phyloP scores from a whole-genome alignment of 2,797 vertebrate species.

The Chlorospingus flavigularis region DNA sequence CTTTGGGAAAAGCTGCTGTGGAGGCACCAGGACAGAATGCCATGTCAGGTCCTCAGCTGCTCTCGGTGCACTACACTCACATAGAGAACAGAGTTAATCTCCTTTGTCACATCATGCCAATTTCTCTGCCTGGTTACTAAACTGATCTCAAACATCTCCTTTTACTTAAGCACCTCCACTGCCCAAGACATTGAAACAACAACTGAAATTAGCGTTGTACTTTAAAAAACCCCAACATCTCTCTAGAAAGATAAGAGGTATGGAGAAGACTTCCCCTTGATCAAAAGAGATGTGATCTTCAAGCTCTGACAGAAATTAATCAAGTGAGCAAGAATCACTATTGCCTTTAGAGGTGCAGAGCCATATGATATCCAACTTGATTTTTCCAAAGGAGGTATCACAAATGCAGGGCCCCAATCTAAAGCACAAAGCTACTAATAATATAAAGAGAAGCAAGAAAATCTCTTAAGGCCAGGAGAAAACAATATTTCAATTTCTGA shows the following conservation, averaged over 20 bases:
- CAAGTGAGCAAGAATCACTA: not conserved
- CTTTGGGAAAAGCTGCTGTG: not conserved
- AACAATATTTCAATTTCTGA: not conserved
- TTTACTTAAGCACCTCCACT: not conserved
- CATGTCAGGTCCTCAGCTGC: not conserved
- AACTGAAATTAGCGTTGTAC: not conserved
- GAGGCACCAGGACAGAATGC: not conserved
- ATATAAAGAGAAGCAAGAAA: not conserved
- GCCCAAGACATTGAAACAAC: not conserved
- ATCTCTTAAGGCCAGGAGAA: not conserved
- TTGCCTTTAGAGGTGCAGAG: not conserved
- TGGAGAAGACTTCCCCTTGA: not conserved
- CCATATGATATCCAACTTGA: rapidly evolving
- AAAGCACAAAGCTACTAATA: not conserved
- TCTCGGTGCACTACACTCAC: rapidly evolving
- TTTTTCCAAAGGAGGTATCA: not conserved
- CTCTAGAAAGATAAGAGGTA: not conserved
- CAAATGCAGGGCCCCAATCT: not conserved
- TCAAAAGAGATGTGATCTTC: not conserved
- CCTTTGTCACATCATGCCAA: not conserved
- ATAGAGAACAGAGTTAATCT: not conserved
- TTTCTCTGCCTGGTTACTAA: not conserved
- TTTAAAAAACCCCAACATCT: not conserved
- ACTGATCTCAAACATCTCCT: not conserved
- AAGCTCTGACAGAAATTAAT: not conserved